Evolutionary conservation across 2,113 vertebrate species (phyloP).

Genomic region (Phoxinus phoxinus): DNA sequence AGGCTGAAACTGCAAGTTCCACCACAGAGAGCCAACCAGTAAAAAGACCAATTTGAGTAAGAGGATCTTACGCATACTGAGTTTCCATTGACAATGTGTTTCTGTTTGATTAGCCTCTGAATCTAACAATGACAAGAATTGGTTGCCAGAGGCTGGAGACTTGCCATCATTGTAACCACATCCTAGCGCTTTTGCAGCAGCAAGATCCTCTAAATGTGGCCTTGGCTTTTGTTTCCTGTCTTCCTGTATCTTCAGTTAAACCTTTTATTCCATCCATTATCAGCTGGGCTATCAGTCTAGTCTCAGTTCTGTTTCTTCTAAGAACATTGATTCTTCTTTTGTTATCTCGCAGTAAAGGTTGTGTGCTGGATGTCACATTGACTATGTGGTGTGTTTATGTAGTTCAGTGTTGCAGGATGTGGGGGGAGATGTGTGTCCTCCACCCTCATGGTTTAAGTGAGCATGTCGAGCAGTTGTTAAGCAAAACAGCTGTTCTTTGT

Average conservation of each 20-base stretch:
- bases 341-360: neutral
- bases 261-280: neutral
- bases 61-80: neutral
- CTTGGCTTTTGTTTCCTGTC: slow-evolving; percentile 10
- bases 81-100: slow-evolving; percentile 42
- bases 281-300: neutral
- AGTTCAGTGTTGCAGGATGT: neutral
- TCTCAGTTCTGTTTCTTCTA: neutral
- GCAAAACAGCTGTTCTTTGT: slow-evolving; percentile 63
- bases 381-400: slow-evolving; percentile 6
- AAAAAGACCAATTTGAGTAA: slow-evolving; percentile 19
- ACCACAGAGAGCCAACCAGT: neutral
- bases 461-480: slow-evolving; percentile 71
- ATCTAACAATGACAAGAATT: slow-evolving; percentile 62
- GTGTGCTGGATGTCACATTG: neutral
- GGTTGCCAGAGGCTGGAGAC: slow-evolving; percentile 7
- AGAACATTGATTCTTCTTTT: neutral
- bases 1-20: too few relatives aligned
- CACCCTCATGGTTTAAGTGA: slow-evolving; percentile 52
- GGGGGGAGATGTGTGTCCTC: slow-evolving; percentile 30
- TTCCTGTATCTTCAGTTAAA: neutral
- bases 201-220: neutral
- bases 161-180: slow-evolving; percentile 52
- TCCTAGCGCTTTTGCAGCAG: slow-evolving; percentile 64
- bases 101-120: slow-evolving; percentile 13